A percentile compares a stretch with the other conserved stretches of the same genome.
These are phyloP conservation scores for Ranitomeya variabilis DNA, from an alignment of 2,113 vertebrate genomes.

Conservation along the genomic window DNA sequence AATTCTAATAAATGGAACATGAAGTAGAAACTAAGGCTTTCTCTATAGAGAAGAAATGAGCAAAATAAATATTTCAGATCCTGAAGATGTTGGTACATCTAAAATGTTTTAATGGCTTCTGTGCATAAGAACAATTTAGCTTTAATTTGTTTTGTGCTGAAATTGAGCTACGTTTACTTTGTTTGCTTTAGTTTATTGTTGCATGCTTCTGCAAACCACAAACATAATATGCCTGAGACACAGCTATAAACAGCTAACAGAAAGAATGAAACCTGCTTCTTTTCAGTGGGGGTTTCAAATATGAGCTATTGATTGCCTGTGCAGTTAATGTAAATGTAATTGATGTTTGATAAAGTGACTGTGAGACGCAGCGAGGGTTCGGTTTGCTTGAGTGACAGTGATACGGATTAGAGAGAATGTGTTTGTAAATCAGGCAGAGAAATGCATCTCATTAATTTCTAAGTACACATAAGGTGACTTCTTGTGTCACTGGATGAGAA, in stretches of 20 bases:
- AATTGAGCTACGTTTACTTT: neutral
- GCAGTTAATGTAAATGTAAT: conserved; percentile 54
- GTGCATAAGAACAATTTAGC: neutral
- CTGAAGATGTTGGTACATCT: neutral
- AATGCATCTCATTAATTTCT: conserved; percentile 36
- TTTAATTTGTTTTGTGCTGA: neutral
- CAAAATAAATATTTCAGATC: neutral
- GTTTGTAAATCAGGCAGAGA: conserved; percentile 35
- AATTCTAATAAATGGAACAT: neutral
- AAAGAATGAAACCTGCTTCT: conserved; percentile 33
- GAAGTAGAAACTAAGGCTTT: neutral
- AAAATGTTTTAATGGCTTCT: neutral
- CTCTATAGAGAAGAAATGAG: neutral
- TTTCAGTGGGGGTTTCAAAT: conserved; percentile 22
- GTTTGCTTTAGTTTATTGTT: neutral
- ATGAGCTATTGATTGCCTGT: conserved; percentile 43
- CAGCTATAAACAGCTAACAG: conserved; percentile 14
- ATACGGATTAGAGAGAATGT: conserved; percentile 48
- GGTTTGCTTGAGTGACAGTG: conserved; percentile 53
- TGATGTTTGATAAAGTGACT: conserved; percentile 54
- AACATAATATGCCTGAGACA: neutral
- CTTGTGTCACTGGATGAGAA: neutral
- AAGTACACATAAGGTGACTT: conserved; percentile 10
- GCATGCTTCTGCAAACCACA: neutral
- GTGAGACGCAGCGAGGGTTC: conserved; percentile 32